Conservation (phyloP, 2,113 vertebrate species). For the Alces alces region DNA sequence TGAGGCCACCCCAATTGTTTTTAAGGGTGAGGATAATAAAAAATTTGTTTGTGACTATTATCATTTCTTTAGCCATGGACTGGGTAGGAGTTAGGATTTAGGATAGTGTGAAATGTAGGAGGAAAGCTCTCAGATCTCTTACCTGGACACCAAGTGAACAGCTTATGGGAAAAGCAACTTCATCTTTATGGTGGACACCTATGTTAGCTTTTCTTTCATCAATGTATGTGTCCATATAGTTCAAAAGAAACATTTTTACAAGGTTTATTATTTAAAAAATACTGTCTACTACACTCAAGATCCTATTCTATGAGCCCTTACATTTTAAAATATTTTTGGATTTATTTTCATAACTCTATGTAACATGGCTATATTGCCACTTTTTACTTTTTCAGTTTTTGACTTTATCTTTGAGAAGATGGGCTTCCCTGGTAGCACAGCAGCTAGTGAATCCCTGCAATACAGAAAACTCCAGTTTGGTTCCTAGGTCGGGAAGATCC, state of each 20-base stretch:
- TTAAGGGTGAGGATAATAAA: not conserved
- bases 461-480: not conserved
- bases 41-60: not conserved
- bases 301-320: not conserved
- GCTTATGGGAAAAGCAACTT: not conserved
- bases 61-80: not conserved
- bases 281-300: not conserved
- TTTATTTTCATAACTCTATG: not conserved
- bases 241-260: not conserved
- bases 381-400: not conserved
- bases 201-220: not conserved
- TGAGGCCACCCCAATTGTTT: not conserved
- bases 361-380: not conserved
- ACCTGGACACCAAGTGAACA: not conserved
- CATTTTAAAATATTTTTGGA: not conserved
- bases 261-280: not conserved
- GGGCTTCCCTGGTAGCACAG: not conserved
- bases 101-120: not conserved
- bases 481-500: rapidly evolving
- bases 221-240: not conserved
- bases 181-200: not conserved
- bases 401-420: not conserved
- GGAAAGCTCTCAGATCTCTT: not conserved
- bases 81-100: not conserved
- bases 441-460: not conserved